These are phyloP conservation scores for Sakesphorus luctuosus DNA, from an alignment of 2,113 vertebrate species.

Conservation along the genomic window DNA sequence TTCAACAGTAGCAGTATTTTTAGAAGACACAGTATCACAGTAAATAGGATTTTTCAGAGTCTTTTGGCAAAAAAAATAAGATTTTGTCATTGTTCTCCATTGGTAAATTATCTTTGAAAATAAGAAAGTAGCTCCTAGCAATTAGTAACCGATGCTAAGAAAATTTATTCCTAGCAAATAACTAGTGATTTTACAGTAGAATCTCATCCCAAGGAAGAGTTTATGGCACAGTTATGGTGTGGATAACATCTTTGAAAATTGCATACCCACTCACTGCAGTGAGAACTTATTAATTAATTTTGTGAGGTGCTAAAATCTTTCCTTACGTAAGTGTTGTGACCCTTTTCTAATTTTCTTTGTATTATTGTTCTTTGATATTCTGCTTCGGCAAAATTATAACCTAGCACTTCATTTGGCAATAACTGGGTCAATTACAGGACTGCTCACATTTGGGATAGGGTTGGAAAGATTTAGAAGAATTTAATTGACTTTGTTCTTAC, in stretches of 20 bases:
- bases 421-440: background rate
- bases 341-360: background rate
- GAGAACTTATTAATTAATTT: background rate
- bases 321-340: background rate
- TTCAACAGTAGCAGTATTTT: background rate
- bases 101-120: constrained; percentile 26
- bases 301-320: background rate
- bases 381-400: background rate
- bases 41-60: background rate
- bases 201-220: background rate
- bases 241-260: background rate
- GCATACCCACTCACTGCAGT: background rate
- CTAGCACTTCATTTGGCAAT: background rate
- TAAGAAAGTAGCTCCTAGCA: background rate
- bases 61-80: background rate
- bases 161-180: background rate
- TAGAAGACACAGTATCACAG: background rate
- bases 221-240: background rate
- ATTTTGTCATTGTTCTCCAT: background rate
- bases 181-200: background rate
- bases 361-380: background rate
- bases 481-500: background rate
- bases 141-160: background rate
- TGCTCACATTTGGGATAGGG: background rate
- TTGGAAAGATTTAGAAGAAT: background rate